These are phyloP conservation scores for Lissonota sp. DNA, from an alignment of 2,888 invertebrate genomes.

Conservation along the genomic window DNA sequence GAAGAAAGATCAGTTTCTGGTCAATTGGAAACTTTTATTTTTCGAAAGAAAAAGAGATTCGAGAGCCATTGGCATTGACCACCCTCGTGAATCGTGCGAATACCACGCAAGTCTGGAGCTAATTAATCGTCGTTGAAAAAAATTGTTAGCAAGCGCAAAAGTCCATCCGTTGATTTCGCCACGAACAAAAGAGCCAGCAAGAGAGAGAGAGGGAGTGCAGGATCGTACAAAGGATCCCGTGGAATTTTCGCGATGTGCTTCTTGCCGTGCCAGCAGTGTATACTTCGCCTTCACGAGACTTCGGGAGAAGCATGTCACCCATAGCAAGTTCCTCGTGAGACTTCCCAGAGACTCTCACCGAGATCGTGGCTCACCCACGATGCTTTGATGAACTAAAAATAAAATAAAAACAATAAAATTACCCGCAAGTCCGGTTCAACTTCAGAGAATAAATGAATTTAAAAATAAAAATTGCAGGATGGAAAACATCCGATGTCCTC, in stretches of 20 bases:
- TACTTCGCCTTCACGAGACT: background rate
- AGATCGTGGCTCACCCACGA: slow-evolving; percentile 39
- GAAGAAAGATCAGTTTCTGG: background rate
- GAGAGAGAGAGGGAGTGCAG: slow-evolving; percentile 1
- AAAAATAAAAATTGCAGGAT: slow-evolving; percentile 1
- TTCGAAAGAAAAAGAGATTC: slow-evolving; percentile 15
- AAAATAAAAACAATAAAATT: slow-evolving; percentile 13
- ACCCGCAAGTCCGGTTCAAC: no score
- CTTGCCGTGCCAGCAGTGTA: slow-evolving; percentile 21
- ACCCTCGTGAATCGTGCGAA: slow-evolving; percentile 62
- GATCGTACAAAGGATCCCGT: slow-evolving; percentile 44
- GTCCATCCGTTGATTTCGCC: slow-evolving; percentile 56
- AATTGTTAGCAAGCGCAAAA: slow-evolving; percentile 47
- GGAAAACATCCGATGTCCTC: slow-evolving; percentile 1
- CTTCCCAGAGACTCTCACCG: slow-evolving; percentile 17
- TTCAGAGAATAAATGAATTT: background rate
- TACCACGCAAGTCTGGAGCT: slow-evolving; percentile 68
- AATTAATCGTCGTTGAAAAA: slow-evolving; percentile 72
- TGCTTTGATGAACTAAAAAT: slow-evolving; percentile 5
- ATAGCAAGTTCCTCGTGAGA: slow-evolving; percentile 16
- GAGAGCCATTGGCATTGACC: slow-evolving; percentile 55
- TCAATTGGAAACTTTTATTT: slow-evolving; percentile 38
- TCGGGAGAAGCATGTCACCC: slow-evolving; percentile 14
- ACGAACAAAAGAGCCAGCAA: slow-evolving; percentile 33
- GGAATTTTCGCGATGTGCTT: slow-evolving; percentile 64